Conservation (phyloP, 2,888 invertebrate species). For the Apomyelois bistriatella region DNA sequence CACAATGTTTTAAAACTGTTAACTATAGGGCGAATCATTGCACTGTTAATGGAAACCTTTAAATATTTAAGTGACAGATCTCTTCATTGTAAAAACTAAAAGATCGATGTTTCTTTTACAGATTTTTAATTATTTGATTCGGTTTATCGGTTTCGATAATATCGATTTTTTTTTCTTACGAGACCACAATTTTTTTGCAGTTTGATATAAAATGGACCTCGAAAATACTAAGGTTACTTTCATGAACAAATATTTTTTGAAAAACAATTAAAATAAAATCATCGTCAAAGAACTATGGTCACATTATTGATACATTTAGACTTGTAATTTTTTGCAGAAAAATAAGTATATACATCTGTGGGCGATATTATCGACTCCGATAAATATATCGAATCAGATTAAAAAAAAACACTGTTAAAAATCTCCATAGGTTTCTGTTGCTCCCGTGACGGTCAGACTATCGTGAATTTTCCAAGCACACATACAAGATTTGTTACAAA, state of each 20-base stretch:
- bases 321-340: neutral
- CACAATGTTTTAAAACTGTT: constrained; percentile 58
- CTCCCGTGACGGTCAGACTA: constrained; percentile 32
- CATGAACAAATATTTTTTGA: no score
- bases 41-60: constrained; percentile 41
- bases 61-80: constrained; percentile 55
- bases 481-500: constrained; percentile 38
- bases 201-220: no score
- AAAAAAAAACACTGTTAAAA: constrained; percentile 17
- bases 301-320: no score
- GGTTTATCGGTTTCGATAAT: neutral
- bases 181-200: no score
- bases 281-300: no score
- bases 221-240: no score
- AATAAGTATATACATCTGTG: no score
- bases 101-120: constrained; percentile 20
- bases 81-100: constrained; percentile 45
- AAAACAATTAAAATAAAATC: no score
- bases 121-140: constrained; percentile 6
- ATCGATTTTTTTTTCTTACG: neutral
- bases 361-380: no score
- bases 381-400: neutral
- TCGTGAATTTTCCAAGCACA: neutral
- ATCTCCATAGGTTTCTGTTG: constrained; percentile 24
- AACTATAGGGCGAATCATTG: constrained; percentile 44